phyloP scores from a whole-genome alignment of 2,113 vertebrate species.

The Phaethon lepturus region DNA sequence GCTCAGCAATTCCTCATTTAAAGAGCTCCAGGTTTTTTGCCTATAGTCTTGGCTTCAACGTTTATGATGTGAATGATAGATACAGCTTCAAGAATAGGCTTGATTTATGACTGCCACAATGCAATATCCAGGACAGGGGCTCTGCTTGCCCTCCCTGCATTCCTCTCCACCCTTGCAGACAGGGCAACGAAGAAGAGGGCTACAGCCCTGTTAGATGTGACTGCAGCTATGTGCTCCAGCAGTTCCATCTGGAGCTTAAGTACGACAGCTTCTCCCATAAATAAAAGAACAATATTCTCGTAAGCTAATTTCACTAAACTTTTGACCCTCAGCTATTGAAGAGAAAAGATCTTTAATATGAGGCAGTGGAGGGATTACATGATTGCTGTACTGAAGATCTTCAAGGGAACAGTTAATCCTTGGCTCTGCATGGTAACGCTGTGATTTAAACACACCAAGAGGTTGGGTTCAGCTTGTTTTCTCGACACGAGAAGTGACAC shows the following conservation, averaged over 20 bases:
- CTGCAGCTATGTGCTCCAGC: not conserved
- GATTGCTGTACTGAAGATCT: not conserved
- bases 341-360: not conserved
- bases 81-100: not conserved
- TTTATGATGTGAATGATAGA: accelerated
- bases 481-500: accelerated
- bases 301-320: not conserved
- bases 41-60: not conserved
- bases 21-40: not conserved
- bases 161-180: not conserved
- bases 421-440: not conserved
- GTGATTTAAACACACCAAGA: not conserved
- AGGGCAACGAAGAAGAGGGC: not conserved
- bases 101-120: not conserved
- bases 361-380: not conserved
- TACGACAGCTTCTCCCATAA: not conserved
- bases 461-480: not conserved
- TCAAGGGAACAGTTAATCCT: not conserved
- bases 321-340: not conserved
- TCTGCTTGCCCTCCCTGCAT: not conserved
- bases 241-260: not conserved
- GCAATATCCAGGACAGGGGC: not conserved
- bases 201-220: not conserved
- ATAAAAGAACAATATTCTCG: not conserved
- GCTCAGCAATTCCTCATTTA: not conserved